A percentile compares a stretch with the other conserved stretches of the same genome.
These are phyloP conservation scores for Tinea pellionella DNA, from an alignment of 2,888 invertebrate genomes.

Conservation along the genomic window DNA sequence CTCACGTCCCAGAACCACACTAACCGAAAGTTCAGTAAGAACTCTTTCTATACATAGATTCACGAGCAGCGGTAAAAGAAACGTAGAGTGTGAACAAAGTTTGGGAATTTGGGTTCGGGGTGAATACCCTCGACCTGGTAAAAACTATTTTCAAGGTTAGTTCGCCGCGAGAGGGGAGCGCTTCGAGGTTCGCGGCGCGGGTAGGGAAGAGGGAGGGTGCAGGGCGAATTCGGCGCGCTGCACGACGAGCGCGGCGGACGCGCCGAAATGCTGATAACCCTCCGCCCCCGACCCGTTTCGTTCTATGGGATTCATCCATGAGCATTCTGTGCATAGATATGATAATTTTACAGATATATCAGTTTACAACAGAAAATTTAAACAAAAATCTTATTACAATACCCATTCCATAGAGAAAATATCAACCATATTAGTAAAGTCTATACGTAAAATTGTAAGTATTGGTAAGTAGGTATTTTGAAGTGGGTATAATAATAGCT, in stretches of 20 bases:
- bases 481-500: background rate
- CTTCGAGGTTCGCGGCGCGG: slow-evolving; percentile 22
- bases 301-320: slow-evolving; percentile 15
- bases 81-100: slow-evolving; percentile 42
- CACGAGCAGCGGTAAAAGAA: slow-evolving; percentile 15
- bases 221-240: slow-evolving; percentile 56
- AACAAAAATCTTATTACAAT: background rate
- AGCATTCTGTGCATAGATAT: background rate
- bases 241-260: slow-evolving; percentile 42
- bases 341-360: background rate
- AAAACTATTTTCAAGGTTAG: slow-evolving; percentile 71
- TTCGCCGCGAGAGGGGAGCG: slow-evolving; percentile 57
- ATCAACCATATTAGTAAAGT: too few species aligned
- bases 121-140: slow-evolving; percentile 68
- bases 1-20: slow-evolving; percentile 31
- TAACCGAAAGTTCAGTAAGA: slow-evolving; percentile 23
- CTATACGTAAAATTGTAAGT: too few species aligned
- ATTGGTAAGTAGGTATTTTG: too few species aligned
- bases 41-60: slow-evolving; percentile 17
- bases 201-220: slow-evolving; percentile 17
- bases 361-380: background rate
- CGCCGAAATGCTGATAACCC: slow-evolving; percentile 65
- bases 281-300: slow-evolving; percentile 21
- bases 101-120: slow-evolving; percentile 65
- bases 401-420: too few species aligned